Percentiles rank a stretch among this genome's conserved stretches.
phyloP scores from a whole-genome alignment of 2,888 invertebrate species.

The Aethes cnicana region DNA sequence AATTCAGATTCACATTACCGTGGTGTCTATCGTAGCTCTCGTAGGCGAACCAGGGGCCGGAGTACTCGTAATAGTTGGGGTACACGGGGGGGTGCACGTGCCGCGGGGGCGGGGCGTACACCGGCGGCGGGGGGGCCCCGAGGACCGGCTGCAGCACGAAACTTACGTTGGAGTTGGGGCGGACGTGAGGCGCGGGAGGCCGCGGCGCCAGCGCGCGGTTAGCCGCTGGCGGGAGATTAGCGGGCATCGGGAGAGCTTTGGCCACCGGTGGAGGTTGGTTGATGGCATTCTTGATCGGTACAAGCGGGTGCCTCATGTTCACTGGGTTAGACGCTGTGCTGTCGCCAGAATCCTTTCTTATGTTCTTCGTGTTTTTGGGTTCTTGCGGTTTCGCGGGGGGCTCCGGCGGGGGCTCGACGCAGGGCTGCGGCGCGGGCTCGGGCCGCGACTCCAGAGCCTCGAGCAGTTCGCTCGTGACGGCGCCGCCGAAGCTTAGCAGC shows the following conservation, averaged over 20 bases:
- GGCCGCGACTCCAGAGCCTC: constrained; percentile 53
- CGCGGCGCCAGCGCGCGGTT: constrained; percentile 37
- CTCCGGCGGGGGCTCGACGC: constrained; percentile 40
- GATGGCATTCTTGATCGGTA: constrained; percentile 41
- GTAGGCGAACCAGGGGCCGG: constrained; percentile 71
- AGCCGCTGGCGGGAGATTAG: constrained; percentile 41
- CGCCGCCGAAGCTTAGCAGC: constrained; percentile 71
- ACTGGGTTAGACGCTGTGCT: constrained; percentile 26
- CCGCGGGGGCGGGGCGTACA: constrained; percentile 50
- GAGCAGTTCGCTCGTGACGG: constrained; percentile 58
- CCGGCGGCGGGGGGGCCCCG: constrained; percentile 54
- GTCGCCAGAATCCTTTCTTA: constrained; percentile 43
- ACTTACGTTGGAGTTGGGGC: constrained; percentile 72
- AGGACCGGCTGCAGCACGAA: constrained; percentile 69
- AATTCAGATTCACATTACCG: constrained; percentile 69
- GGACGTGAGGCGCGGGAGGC: constrained; percentile 37
- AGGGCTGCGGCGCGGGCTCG: constrained; percentile 35
- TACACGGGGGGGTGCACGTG: constrained; percentile 44
- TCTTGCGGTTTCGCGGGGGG: constrained; percentile 46
- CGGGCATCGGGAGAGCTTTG: constrained; percentile 50
- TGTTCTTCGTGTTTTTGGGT: constrained; percentile 45
- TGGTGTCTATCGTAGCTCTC: constrained; percentile 63
- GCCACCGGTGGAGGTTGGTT: constrained; percentile 45
- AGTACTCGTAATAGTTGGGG: constrained; percentile 69
- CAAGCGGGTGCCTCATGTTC: constrained; percentile 37